These are phyloP conservation scores for Hiodon tergisus DNA, from an alignment of 2,113 vertebrate species.

Conservation along the genomic window DNA sequence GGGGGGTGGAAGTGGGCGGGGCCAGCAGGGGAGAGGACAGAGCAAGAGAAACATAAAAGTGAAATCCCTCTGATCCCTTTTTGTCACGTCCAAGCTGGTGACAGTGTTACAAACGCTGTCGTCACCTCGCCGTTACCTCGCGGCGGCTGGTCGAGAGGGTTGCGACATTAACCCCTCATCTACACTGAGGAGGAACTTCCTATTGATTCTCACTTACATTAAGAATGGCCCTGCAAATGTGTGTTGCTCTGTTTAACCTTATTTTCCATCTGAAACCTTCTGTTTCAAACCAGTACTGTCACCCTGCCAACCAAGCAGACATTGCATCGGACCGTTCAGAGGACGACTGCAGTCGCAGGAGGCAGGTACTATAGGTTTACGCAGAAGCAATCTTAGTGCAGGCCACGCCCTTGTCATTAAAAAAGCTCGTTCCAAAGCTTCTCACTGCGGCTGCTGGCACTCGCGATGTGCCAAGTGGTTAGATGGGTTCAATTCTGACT, in stretches of 20 bases:
- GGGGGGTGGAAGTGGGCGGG: too few relatives aligned
- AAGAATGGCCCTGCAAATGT: too few relatives aligned
- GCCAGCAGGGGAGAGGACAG: not conserved
- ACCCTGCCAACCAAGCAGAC: not conserved
- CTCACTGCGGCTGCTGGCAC: not conserved
- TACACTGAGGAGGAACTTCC: not conserved
- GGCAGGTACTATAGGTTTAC: not conserved
- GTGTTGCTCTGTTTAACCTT: too few relatives aligned
- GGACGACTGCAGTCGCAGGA: not conserved
- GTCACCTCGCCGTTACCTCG: not conserved
- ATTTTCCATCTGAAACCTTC: not conserved
- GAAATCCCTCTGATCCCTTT: not conserved
- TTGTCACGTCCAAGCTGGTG: slow-evolving; percentile 9
- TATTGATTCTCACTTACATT: not conserved
- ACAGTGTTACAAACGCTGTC: slow-evolving; percentile 1
- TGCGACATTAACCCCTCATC: not conserved
- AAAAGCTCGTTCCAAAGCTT: not conserved
- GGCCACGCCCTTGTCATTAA: slow-evolving; percentile 9
- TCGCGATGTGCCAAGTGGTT: not conserved
- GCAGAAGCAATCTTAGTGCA: slow-evolving; percentile 3
- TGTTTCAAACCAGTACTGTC: not conserved
- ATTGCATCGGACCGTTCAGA: not conserved
- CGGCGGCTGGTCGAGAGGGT: not conserved
- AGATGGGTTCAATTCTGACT: not conserved
- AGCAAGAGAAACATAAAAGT: not conserved